Conservation (phyloP, 2,797 vertebrate species). For the Mormyrus proboscirostris region DNA sequence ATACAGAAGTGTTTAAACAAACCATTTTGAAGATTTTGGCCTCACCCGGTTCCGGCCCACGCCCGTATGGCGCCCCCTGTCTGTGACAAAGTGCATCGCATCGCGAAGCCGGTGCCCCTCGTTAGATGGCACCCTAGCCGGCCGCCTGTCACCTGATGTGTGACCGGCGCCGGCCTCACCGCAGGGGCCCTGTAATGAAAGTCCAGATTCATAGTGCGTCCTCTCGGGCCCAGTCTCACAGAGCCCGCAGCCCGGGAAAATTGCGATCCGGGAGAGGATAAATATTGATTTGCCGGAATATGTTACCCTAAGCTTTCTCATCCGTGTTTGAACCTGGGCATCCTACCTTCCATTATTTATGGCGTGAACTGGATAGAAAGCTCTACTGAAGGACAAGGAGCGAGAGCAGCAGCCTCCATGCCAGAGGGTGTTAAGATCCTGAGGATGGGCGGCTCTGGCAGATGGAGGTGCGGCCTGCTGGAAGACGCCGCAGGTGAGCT, state of each 20-base stretch:
- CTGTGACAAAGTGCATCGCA: not conserved
- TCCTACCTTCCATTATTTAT: constrained; percentile 14
- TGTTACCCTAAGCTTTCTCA: constrained; percentile 16
- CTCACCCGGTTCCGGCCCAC: not conserved
- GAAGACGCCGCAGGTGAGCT: not conserved
- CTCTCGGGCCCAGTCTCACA: not conserved
- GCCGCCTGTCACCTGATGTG: not conserved
- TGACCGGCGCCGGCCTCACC: not conserved
- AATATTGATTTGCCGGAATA: constrained; percentile 3
- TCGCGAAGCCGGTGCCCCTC: not conserved
- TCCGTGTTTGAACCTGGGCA: constrained; percentile 14
- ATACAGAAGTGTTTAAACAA: not conserved
- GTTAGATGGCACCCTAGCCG: not conserved
- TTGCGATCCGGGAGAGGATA: not conserved
- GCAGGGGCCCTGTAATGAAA: not conserved
- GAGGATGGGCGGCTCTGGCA: not conserved
- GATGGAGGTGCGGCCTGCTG: not conserved
- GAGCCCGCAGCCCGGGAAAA: not conserved
- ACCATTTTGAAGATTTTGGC: not conserved
- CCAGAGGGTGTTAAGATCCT: not conserved
- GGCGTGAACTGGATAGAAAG: not conserved
- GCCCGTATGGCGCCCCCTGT: not conserved
- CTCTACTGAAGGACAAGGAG: not conserved
- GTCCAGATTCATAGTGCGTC: not conserved
- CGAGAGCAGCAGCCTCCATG: not conserved